Evolutionary conservation across 2,113 vertebrate genomes (phyloP).

Genomic region (Pseudois nayaur): DNA sequence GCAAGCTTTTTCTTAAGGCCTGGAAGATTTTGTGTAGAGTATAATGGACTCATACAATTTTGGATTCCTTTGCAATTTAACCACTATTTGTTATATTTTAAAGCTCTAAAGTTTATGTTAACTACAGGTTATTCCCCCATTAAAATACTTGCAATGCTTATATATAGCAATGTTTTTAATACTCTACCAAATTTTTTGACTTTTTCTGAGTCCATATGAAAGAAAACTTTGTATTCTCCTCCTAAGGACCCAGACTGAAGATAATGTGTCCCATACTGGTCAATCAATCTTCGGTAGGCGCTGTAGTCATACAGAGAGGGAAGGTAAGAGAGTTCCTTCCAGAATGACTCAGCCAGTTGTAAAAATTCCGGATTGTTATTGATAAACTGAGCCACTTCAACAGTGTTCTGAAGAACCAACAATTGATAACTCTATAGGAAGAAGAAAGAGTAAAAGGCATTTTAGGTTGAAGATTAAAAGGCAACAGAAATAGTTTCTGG

Average conservation of each 20-base stretch:
- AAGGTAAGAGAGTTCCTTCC: slow-evolving; percentile 88
- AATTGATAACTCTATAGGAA: slow-evolving; percentile 83
- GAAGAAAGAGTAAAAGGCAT: slow-evolving; percentile 16
- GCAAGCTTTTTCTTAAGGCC: slow-evolving; percentile 18
- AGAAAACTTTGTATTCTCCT: slow-evolving; percentile 88
- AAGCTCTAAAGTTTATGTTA: slow-evolving; percentile 11
- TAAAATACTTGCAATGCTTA: slow-evolving; percentile 4
- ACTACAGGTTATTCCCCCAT: background rate
- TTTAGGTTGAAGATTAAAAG: background rate
- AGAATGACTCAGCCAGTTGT: slow-evolving; percentile 88
- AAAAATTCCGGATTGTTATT: slow-evolving; percentile 90
- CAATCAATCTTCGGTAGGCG: slow-evolving; percentile 84
- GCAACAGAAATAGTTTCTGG: background rate
- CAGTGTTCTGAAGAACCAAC: slow-evolving; percentile 89
- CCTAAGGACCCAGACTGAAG: slow-evolving; percentile 92
- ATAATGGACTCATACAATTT: background rate
- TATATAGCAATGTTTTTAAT: slow-evolving; percentile 1
- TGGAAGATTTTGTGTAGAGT: background rate
- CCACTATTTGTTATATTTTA: slow-evolving; percentile 9
- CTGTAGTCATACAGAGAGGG: slow-evolving; percentile 88
- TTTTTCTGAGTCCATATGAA: slow-evolving; percentile 84
- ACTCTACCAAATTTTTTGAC: slow-evolving; percentile 81
- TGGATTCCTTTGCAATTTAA: slow-evolving; percentile 14
- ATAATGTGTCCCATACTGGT: slow-evolving; percentile 92
- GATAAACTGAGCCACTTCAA: slow-evolving; percentile 95